These are phyloP conservation scores for Gobiocypris rarus DNA, from an alignment of 2,113 vertebrate genomes.

Conservation along the genomic window DNA sequence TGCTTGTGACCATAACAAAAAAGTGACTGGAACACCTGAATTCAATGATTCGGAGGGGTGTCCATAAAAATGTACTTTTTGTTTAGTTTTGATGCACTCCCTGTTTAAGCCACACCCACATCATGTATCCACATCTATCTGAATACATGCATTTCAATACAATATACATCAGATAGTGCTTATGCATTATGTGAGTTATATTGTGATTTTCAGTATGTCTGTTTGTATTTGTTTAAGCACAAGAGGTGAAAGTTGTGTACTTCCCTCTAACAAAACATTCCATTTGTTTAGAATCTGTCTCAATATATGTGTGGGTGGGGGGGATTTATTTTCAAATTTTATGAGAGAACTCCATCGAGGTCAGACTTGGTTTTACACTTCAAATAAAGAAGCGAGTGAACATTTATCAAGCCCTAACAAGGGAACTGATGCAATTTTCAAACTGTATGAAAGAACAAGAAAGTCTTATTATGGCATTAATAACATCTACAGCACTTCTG, in stretches of 20 bases:
- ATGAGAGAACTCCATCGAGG: constrained; percentile 30
- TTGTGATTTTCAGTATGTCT: not conserved
- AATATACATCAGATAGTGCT: not conserved
- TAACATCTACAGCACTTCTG: constrained; percentile 18
- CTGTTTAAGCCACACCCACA: not conserved
- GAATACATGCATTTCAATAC: not conserved
- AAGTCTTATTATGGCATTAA: constrained; percentile 43
- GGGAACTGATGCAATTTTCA: constrained; percentile 41
- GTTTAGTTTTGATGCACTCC: too few species aligned
- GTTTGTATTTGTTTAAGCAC: not conserved
- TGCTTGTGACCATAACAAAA: too few species aligned
- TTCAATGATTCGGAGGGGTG: too few species aligned
- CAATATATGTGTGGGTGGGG: not conserved
- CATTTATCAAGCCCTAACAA: constrained; percentile 46
- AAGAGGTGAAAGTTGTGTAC: not conserved
- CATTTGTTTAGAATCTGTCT: not conserved
- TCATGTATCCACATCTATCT: not conserved
- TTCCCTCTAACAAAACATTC: constrained; percentile 21
- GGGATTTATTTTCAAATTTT: constrained; percentile 36
- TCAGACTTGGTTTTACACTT: constrained; percentile 20
- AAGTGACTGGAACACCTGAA: too few species aligned
- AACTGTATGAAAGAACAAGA: constrained; percentile 32
- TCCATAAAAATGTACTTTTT: too few species aligned
- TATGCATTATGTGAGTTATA: not conserved
- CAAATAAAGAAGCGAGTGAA: constrained; percentile 26